Conservation (phyloP, 2,113 vertebrate species). For the Chionodraco myersi region DNA sequence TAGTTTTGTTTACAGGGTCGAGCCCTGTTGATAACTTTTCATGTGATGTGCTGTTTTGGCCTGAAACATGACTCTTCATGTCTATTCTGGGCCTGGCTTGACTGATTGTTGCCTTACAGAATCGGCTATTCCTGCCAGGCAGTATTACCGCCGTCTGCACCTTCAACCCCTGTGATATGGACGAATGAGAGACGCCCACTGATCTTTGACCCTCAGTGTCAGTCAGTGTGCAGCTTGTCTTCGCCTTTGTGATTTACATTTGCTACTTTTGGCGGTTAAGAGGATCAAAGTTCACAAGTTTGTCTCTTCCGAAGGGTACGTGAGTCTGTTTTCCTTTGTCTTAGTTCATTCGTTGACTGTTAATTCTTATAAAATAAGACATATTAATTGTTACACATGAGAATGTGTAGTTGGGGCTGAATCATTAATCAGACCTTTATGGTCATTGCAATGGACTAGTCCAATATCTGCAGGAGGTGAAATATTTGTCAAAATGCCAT, state of each 20-base stretch:
- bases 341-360: not conserved
- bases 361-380: constrained; percentile 1
- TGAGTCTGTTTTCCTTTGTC: not conserved
- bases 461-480: too few species aligned
- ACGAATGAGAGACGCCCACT: constrained; percentile 1
- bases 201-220: constrained; percentile 19
- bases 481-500: too few species aligned
- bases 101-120: constrained; percentile 58
- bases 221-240: constrained; percentile 1
- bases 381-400: constrained; percentile 11
- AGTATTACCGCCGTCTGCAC: constrained; percentile 40
- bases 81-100: constrained; percentile 79
- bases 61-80: constrained; percentile 67
- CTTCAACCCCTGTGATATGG: constrained; percentile 20
- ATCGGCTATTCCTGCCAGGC: constrained; percentile 48
- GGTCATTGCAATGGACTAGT: too few species aligned
- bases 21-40: constrained; percentile 34
- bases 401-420: not conserved
- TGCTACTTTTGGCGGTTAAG: not conserved
- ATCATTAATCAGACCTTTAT: too few species aligned
- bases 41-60: constrained; percentile 65
- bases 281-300: not conserved
- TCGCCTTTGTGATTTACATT: not conserved
- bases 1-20: constrained; percentile 10
- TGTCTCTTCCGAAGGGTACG: not conserved